phyloP scores from a whole-genome alignment of 2,888 invertebrate species.

The Deroplatys truncata region DNA sequence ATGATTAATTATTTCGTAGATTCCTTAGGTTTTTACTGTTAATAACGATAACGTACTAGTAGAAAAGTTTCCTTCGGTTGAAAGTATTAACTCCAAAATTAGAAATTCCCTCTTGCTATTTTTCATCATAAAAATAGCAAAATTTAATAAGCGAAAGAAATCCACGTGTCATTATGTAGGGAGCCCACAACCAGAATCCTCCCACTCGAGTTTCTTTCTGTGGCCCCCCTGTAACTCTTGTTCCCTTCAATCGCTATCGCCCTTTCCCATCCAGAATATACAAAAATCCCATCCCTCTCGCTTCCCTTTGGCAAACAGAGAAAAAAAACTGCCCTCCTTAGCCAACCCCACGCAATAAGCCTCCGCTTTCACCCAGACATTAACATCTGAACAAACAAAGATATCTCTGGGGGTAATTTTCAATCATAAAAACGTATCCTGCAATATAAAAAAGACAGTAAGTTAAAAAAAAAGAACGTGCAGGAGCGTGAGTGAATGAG shows the following conservation, averaged over 20 bases:
- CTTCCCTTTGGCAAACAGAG: neutral
- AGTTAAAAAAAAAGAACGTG: too few species aligned
- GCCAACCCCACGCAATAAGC: neutral
- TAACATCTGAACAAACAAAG: conserved; percentile 18
- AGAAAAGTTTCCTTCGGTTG: too few species aligned
- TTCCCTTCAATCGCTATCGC: neutral
- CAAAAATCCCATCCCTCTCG: neutral
- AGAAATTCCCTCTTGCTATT: neutral
- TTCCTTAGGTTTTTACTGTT: too few species aligned
- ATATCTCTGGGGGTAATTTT: conserved; percentile 16
- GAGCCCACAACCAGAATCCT: neutral
- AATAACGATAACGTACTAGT: too few species aligned
- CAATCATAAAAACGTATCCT: conserved; percentile 6
- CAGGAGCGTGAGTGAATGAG: neutral
- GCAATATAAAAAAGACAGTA: neutral
- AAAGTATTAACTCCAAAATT: neutral
- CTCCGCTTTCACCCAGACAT: neutral
- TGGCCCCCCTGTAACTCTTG: neutral
- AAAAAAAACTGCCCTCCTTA: neutral
- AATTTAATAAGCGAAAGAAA: neutral
- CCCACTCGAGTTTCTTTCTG: neutral
- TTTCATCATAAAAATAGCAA: neutral
- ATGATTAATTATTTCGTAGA: too few species aligned
- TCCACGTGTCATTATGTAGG: neutral
- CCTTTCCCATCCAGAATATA: neutral